Percentiles rank a stretch among this genome's conserved stretches.
Evolutionary conservation across 2,888 invertebrate genomes (phyloP).

Genomic region (Copidosoma aretas): DNA sequence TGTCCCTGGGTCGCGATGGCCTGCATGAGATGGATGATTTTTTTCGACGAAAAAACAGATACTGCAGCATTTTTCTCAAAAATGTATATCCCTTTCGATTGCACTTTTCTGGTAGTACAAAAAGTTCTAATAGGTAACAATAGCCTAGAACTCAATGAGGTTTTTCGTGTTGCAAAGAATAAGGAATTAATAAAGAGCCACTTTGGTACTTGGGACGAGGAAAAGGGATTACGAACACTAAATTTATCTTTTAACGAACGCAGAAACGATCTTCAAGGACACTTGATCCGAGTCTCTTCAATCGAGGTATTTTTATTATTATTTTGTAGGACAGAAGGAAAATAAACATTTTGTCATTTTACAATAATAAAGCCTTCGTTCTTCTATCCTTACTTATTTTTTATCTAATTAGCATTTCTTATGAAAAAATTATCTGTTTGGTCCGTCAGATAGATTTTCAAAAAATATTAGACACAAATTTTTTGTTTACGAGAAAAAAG

Average conservation of each 20-base stretch:
- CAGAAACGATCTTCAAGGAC: slow-evolving; percentile 54
- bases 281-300: slow-evolving; percentile 51
- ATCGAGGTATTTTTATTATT: slow-evolving; percentile 53
- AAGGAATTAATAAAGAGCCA: slow-evolving; percentile 44
- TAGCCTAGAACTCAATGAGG: slow-evolving; percentile 51
- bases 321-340: no score
- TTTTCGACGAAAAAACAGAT: slow-evolving; percentile 50
- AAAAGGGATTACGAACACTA: slow-evolving; percentile 47
- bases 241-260: slow-evolving; percentile 51
- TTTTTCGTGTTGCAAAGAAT: slow-evolving; percentile 52
- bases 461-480: no score
- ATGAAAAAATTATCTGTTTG: no score
- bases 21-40: slow-evolving; percentile 58
- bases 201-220: slow-evolving; percentile 52
- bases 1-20: slow-evolving; percentile 57
- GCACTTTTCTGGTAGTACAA: slow-evolving; percentile 50
- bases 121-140: slow-evolving; percentile 28
- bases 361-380: no score
- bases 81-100: slow-evolving; percentile 56
- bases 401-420: no score
- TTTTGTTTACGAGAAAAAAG: no score
- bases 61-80: slow-evolving; percentile 50
- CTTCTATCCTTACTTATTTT: no score
- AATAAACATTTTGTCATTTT: no score
- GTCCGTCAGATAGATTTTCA: no score